Evolutionary conservation across 2,797 vertebrate species (phyloP).

Genomic region (Gouania willdenowi): DNA sequence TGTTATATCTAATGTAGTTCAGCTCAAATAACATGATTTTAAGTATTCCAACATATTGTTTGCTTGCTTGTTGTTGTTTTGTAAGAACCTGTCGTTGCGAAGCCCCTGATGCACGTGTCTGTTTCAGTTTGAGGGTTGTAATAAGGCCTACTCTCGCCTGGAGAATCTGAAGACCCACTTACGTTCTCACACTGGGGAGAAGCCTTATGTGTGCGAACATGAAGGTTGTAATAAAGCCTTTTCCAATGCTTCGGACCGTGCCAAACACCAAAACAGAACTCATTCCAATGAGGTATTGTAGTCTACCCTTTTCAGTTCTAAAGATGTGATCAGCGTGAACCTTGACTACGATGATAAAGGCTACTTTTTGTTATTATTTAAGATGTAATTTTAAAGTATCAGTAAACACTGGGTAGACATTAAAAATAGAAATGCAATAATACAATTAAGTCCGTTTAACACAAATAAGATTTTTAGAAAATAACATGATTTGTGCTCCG

Average conservation of each 20-base stretch:
- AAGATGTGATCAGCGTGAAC: too few species aligned
- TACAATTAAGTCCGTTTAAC: too few species aligned
- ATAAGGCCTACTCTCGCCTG: conserved; percentile 96
- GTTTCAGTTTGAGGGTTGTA: conserved; percentile 93
- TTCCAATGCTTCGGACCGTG: conserved; percentile 95
- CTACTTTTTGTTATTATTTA: too few species aligned
- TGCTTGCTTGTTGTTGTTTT: conserved; percentile 46
- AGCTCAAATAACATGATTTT: too few species aligned
- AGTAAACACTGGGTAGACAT: too few species aligned
- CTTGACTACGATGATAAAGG: too few species aligned
- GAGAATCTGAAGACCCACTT: conserved; percentile 98
- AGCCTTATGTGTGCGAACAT: conserved; percentile 97
- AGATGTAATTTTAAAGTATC: too few species aligned
- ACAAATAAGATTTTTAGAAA: too few species aligned
- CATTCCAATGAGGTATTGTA: conserved; percentile 83
- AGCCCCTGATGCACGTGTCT: conserved; percentile 3
- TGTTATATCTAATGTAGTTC: too few species aligned
- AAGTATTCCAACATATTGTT: too few species aligned
- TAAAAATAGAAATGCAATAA: too few species aligned
- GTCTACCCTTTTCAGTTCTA: not conserved
- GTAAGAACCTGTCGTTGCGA: not conserved
- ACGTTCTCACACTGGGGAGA: conserved; percentile 95
- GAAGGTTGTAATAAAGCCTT: conserved; percentile 98
- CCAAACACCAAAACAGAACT: conserved; percentile 97
- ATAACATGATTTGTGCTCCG: too few species aligned